Conservation (phyloP, 2,113 vertebrate species). For the Geococcyx californianus region DNA sequence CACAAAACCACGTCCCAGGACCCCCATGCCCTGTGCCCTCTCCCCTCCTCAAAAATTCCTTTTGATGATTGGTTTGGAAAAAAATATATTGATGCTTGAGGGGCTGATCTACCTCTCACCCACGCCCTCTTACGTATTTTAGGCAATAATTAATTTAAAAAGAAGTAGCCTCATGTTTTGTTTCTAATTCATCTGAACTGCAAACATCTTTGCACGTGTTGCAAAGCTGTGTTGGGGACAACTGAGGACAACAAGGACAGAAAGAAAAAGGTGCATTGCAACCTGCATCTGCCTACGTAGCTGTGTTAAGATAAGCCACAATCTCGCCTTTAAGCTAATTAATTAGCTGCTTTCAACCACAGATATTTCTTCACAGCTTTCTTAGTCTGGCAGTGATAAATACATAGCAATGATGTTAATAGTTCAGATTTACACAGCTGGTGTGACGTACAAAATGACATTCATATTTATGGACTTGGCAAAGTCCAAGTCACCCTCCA, state of each 20-base stretch:
- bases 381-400: slow-evolving; percentile 52
- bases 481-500: background rate
- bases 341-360: slow-evolving; percentile 59
- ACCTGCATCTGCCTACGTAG: background rate
- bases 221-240: background rate
- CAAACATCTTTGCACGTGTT: background rate
- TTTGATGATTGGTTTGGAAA: background rate
- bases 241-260: background rate
- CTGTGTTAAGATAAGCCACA: background rate
- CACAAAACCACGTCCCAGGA: background rate
- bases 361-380: slow-evolving; percentile 53
- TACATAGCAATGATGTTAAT: slow-evolving; percentile 31
- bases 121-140: fast-evolving
- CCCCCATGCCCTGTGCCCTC: fast-evolving
- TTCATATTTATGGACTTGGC: slow-evolving; percentile 34
- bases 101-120: background rate
- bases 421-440: slow-evolving; percentile 46
- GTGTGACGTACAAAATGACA: background rate
- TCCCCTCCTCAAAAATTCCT: fast-evolving
- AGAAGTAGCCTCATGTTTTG: background rate
- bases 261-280: background rate
- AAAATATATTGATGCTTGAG: fast-evolving
- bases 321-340: slow-evolving; percentile 50
- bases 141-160: background rate
- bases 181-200: background rate